These are phyloP conservation scores for Cathartes aura DNA, from an alignment of 2,113 vertebrate species.

Conservation along the genomic window DNA sequence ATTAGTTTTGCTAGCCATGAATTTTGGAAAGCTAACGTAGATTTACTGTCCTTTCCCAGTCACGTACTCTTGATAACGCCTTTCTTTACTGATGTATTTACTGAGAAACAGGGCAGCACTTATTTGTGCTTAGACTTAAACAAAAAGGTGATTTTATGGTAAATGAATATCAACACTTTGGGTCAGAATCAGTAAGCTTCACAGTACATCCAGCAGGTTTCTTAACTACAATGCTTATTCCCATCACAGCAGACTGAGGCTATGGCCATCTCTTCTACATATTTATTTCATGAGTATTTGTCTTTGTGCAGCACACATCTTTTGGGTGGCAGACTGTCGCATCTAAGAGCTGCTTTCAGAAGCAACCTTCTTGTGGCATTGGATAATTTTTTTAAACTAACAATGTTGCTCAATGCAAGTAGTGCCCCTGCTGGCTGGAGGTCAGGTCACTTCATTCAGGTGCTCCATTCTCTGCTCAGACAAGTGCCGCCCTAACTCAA, in stretches of 20 bases:
- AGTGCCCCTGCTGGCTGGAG: not conserved
- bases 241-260: not conserved
- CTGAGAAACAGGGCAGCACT: not conserved
- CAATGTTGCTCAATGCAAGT: not conserved
- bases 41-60: not conserved
- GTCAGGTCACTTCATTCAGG: not conserved
- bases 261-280: not conserved
- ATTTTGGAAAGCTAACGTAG: not conserved
- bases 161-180: not conserved
- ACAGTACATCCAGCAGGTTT: not conserved
- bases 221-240: not conserved
- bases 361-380: not conserved
- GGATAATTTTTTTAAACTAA: not conserved
- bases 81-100: not conserved
- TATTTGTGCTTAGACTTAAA: not conserved
- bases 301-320: not conserved
- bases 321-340: not conserved
- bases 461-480: not conserved
- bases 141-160: not conserved
- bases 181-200: not conserved
- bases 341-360: not conserved
- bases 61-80: accelerated
- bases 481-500: not conserved
- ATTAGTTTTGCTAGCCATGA: not conserved
- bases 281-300: not conserved